Evolutionary conservation across 37 sponge, comb jelly and placozoan species (phyloP), one percentile per base, ranked within the genome.

Genomic region (Tethya wilhelma): DNA sequence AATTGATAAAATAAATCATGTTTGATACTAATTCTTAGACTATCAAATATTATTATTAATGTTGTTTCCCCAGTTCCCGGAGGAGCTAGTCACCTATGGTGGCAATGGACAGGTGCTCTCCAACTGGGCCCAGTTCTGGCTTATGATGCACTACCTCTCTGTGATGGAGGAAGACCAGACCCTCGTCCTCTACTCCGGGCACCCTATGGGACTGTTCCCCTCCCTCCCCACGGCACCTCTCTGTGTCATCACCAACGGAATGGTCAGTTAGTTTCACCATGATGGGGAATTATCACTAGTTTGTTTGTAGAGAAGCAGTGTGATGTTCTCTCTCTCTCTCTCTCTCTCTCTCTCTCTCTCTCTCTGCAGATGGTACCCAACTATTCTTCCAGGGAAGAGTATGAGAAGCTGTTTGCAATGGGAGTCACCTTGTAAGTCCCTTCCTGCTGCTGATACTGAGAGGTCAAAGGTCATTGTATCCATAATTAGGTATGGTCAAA

Each of bases 61-160:
- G n/a, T n/a, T n/a, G n/a, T 9, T 4, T 9, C 12, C 59, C 23
- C 59, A 90, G 91, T 98, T 77, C 75, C 99, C 96, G 11, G 91
- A 98, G 46, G 99, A 98, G 73, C 68, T 98, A 79, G 99, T 98
- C 32, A 98, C 99, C 6, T 98, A 98, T 66, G 99, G 99, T 36
- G 96, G 96, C 8, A 98, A 98, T 69, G 99, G 99, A 17, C 99
- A 98, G 83, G 99, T 98, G 64, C 74, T 98, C 71, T 96, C 96
- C 44, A 98, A 98, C 84, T 98, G 99, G 99, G 99, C 90, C 23
- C 99, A 96, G 94, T 96, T 98, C 76, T 91, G 92, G 91, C 75
- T 98, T 41, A 34, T 89, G n/a, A 93, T 98, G 87, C 81, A 98
- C 79, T 98, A 96, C 68, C 81, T 98, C 34, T 85, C 96, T 2